A percentile compares a stretch with the other conserved stretches of the same genome.
phyloP scores from a whole-genome alignment of 2,888 invertebrate genomes.

The Drosophila melanocephala region DNA sequence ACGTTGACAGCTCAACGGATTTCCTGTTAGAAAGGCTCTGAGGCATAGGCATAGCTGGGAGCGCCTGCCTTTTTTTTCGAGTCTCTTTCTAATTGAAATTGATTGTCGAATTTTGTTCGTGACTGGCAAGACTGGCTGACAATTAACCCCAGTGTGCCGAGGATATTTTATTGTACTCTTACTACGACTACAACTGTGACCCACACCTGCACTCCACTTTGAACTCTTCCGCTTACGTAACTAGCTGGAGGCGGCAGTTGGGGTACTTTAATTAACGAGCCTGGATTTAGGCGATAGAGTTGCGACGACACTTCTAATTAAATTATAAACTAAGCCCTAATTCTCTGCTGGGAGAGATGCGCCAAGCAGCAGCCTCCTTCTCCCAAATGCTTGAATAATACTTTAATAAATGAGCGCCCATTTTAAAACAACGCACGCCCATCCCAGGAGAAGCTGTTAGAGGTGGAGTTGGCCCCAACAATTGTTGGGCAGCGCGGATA shows the following conservation, averaged over 20 bases:
- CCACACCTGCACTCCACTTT: constrained; percentile 55
- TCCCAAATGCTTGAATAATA: constrained; percentile 61
- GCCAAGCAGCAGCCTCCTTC: constrained; percentile 10
- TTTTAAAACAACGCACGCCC: constrained; percentile 31
- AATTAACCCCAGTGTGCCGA: constrained; percentile 64
- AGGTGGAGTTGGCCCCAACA: constrained; percentile 52
- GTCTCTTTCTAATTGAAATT: constrained; percentile 58
- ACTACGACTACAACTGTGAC: constrained; percentile 21
- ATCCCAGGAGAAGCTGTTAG: constrained; percentile 24
- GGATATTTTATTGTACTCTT: constrained; percentile 9
- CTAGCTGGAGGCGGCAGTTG: constrained; percentile 3
- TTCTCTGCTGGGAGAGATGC: background rate
- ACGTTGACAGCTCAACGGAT: constrained; percentile 56
- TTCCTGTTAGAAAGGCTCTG: constrained; percentile 79
- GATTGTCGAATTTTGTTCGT: constrained; percentile 67
- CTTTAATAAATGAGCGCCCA: constrained; percentile 59
- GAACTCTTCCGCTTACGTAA: constrained; percentile 67
- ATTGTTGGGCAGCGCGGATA: constrained; percentile 16
- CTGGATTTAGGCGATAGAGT: constrained; percentile 56
- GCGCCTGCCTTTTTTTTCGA: constrained; percentile 8
- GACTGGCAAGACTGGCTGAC: constrained; percentile 67
- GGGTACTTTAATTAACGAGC: constrained; percentile 56
- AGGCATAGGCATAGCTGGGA: constrained; percentile 17
- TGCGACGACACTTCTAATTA: constrained; percentile 70
- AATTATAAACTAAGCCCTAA: constrained; percentile 64